Conservation (phyloP, 2,113 vertebrate genomes). For the Gymnobelideus leadbeateri region DNA sequence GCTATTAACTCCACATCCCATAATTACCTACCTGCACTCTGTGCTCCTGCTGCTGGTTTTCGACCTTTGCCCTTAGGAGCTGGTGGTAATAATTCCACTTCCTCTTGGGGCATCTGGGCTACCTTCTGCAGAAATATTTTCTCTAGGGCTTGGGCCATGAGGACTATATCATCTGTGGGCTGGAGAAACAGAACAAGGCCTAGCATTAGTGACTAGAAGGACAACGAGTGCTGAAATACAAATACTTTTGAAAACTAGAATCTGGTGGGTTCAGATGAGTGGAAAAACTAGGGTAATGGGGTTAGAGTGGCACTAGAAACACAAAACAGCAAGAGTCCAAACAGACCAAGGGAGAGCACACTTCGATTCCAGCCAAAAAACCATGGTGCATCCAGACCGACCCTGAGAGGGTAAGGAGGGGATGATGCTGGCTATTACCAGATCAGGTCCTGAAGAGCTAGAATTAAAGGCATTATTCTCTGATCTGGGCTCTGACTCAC, state of each 20-base stretch:
- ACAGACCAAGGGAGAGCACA: not conserved
- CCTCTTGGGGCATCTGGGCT: conserved; percentile 93
- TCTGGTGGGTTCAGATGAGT: not conserved
- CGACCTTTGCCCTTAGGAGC: conserved; percentile 91
- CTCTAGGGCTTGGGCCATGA: conserved; percentile 98
- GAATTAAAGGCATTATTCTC: conserved; percentile 43
- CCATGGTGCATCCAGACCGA: not conserved
- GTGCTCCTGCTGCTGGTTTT: conserved; percentile 84
- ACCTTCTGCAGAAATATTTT: conserved; percentile 98
- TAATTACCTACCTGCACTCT: conserved; percentile 86
- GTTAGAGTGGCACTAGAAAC: not conserved
- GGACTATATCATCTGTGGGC: conserved; percentile 98
- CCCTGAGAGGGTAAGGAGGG: not conserved
- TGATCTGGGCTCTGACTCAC: conserved; percentile 49
- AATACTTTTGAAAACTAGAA: not conserved
- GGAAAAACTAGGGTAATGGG: not conserved
- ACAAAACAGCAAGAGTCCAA: not conserved
- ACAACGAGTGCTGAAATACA: not conserved
- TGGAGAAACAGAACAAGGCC: conserved; percentile 75
- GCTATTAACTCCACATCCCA: not conserved
- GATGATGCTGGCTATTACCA: not conserved
- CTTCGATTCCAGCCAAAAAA: not conserved
- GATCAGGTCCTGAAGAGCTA: not conserved
- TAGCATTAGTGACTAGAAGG: not conserved
- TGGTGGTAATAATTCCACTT: conserved; percentile 91